Percentiles rank a stretch among this genome's conserved stretches.
Evolutionary conservation across 37 sponge, comb jelly and placozoan species (phyloP).

Genomic region (Theonella swinhoei): DNA sequence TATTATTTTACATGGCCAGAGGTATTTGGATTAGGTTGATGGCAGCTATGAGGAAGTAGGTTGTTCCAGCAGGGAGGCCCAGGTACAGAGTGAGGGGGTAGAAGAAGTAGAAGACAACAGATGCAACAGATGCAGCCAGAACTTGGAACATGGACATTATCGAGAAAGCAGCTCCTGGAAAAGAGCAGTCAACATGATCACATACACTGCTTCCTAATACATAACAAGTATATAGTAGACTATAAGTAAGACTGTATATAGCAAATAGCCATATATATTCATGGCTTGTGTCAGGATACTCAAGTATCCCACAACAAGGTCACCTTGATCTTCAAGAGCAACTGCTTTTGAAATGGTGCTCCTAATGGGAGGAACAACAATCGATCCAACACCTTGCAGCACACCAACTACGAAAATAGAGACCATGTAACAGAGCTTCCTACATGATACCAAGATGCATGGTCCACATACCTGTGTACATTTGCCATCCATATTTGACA

Average conservation of each 20-base stretch:
- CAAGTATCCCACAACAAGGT: too few relatives aligned
- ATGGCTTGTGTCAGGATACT: too few relatives aligned
- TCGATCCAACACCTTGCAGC: not conserved
- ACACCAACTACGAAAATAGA: not conserved
- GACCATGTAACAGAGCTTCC: too few relatives aligned
- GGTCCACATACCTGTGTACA: slow-evolving; percentile 9
- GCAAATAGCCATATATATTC: not conserved
- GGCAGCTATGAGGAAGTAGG: slow-evolving; percentile 5
- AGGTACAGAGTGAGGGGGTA: not conserved
- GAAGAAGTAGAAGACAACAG: slow-evolving; percentile 10
- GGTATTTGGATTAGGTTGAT: not conserved
- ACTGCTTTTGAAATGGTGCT: slow-evolving; percentile 15
- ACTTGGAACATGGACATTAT: not conserved
- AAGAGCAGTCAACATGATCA: not conserved
- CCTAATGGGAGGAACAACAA: not conserved
- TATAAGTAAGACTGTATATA: too few relatives aligned
- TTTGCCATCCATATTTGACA: not conserved
- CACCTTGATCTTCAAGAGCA: slow-evolving; percentile 8
- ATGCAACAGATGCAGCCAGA: not conserved
- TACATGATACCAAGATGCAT: too few relatives aligned
- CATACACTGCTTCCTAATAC: too few relatives aligned
- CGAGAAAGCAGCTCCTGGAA: slow-evolving; percentile 1
- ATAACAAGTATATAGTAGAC: too few relatives aligned
- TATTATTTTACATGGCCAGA: slow-evolving; percentile 1
- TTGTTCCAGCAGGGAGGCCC: slow-evolving; percentile 2